Conservation (phyloP, 2,888 invertebrate genomes). For the Glyphotaelius pellucidus region DNA sequence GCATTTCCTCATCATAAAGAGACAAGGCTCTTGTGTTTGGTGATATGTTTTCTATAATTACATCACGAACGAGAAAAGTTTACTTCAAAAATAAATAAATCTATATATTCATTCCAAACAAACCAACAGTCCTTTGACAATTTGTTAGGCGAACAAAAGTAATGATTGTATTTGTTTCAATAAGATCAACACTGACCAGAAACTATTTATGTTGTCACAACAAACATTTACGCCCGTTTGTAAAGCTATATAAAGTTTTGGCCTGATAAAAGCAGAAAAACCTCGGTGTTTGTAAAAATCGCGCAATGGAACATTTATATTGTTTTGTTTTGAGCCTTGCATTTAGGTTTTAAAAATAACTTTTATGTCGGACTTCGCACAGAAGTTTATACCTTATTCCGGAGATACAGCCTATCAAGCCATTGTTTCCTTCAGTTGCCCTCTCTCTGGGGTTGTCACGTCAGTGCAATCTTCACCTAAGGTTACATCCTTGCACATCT, state of each 20-base stretch:
- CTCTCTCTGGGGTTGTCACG: too few relatives aligned
- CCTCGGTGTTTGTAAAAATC: background rate
- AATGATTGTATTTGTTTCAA: background rate
- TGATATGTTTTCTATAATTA: too few relatives aligned
- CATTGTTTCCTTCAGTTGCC: too few relatives aligned
- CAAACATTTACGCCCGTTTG: background rate
- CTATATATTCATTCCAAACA: too few relatives aligned
- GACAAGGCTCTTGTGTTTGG: too few relatives aligned
- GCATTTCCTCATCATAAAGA: too few relatives aligned
- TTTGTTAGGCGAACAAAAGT: background rate
- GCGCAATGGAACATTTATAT: background rate
- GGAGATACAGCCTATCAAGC: too few relatives aligned
- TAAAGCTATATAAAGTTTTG: background rate
- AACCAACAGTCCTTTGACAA: background rate
- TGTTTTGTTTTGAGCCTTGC: background rate
- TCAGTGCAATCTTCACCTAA: too few relatives aligned
- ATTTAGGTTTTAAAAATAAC: background rate
- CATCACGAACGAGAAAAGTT: too few relatives aligned
- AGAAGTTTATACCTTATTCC: too few relatives aligned
- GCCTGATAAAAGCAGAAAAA: background rate
- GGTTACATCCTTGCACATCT: too few relatives aligned
- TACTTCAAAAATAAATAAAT: too few relatives aligned
- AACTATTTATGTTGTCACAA: background rate
- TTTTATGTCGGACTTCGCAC: background rate
- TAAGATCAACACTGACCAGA: background rate